These are phyloP conservation scores for Catonia carolina DNA, from an alignment of 2,888 invertebrate species.

Conservation along the genomic window DNA sequence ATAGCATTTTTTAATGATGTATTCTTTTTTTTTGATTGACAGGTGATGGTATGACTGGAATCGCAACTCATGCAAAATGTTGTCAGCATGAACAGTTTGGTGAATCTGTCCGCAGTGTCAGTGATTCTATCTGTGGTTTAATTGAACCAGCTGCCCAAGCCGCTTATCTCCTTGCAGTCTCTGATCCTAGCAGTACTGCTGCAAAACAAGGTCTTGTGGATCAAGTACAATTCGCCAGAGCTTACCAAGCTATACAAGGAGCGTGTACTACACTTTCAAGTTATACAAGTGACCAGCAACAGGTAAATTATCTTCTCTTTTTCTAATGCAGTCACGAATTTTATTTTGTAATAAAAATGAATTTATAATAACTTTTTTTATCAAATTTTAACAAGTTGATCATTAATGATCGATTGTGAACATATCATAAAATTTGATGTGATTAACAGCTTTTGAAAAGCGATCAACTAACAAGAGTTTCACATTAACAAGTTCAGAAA, in stretches of 20 bases:
- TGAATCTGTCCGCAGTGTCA: conserved; percentile 73
- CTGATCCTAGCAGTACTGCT: conserved; percentile 82
- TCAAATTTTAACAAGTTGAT: too few relatives aligned
- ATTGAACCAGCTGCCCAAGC: conserved; percentile 93
- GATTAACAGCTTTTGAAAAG: too few relatives aligned
- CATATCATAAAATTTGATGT: too few relatives aligned
- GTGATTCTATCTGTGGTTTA: conserved; percentile 80
- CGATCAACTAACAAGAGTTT: too few relatives aligned
- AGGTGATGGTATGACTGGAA: conserved; percentile 90
- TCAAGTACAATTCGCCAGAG: conserved; percentile 78
- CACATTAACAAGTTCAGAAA: too few relatives aligned
- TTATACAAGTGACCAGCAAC: conserved; percentile 66
- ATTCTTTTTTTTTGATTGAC: too few relatives aligned
- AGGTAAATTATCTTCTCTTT: conserved; percentile 40
- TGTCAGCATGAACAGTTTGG: conserved; percentile 81
- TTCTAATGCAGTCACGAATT: too few relatives aligned
- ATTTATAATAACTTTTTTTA: too few relatives aligned
- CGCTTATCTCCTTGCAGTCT: conserved; percentile 89
- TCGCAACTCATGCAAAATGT: conserved; percentile 85
- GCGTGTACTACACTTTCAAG: conserved; percentile 76
- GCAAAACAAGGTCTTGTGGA: conserved; percentile 86
- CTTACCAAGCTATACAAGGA: conserved; percentile 81
- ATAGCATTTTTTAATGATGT: too few relatives aligned
- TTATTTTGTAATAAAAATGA: too few relatives aligned
- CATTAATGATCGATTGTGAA: too few relatives aligned